phyloP scores from a whole-genome alignment of 1,140 invertebrate species.

The Gonatopus flavifemur region DNA sequence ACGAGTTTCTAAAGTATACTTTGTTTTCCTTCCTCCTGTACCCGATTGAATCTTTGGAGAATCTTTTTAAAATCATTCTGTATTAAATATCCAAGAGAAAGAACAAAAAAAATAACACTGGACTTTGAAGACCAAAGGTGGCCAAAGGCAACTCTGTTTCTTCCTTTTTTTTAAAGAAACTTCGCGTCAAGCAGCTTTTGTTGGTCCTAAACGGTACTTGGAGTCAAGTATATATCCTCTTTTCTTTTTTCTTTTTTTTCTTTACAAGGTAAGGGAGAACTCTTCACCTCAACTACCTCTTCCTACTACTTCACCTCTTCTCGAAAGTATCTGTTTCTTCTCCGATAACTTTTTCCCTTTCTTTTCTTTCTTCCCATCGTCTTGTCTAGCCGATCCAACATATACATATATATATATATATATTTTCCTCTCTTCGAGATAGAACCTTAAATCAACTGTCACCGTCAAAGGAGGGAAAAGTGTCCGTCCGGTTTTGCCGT shows the following conservation, averaged over 20 bases:
- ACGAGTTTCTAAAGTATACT: too few species aligned
- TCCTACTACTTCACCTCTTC: neutral
- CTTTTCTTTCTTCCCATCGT: constrained; percentile 6
- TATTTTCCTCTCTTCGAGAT: constrained; percentile 1
- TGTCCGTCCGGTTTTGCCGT: too few species aligned
- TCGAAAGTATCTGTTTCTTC: constrained; percentile 32
- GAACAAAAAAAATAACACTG: too few species aligned
- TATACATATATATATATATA: too few species aligned
- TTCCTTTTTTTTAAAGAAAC: constrained; percentile 35
- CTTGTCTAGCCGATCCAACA: too few species aligned
- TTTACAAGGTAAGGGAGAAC: constrained; percentile 5
- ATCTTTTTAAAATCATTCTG: constrained; percentile 11
- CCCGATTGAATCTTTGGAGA: too few species aligned
- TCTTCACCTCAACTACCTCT: constrained; percentile 9
- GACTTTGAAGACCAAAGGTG: constrained; percentile 6
- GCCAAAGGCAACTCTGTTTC: too few species aligned
- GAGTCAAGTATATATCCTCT: constrained; percentile 34
- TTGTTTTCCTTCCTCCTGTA: too few species aligned
- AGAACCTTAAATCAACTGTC: constrained; percentile 34
- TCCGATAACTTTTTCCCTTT: constrained; percentile 24
- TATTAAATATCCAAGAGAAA: constrained; percentile 6
- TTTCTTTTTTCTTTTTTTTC: constrained; percentile 13
- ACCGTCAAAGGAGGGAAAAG: constrained; percentile 22
- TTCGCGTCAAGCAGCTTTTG: constrained; percentile 36
- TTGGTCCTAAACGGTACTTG: constrained; percentile 33